Evolutionary conservation across 2,888 invertebrate species (phyloP).

Genomic region (Cordilura impudica): DNA sequence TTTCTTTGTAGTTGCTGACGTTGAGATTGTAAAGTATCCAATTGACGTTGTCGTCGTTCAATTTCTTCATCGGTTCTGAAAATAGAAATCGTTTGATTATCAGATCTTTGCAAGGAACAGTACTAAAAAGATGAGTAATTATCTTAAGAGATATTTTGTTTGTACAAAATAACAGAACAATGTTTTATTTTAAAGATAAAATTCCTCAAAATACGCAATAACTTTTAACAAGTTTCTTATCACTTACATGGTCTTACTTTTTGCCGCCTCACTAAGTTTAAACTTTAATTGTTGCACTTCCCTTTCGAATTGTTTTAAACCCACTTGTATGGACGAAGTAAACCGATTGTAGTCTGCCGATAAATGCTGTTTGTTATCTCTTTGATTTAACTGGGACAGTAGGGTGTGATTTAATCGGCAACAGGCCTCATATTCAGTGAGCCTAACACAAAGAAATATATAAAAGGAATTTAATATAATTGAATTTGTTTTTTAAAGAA

Average conservation of each 20-base stretch:
- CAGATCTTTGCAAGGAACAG: too few species aligned
- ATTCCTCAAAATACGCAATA: too few species aligned
- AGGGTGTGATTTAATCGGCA: slow-evolving; percentile 82
- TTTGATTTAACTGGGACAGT: slow-evolving; percentile 81
- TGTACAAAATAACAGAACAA: too few species aligned
- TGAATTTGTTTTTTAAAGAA: background rate
- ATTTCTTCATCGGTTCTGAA: slow-evolving; percentile 82
- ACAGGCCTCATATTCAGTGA: slow-evolving; percentile 83
- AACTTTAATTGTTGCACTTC: slow-evolving; percentile 81
- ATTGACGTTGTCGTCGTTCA: slow-evolving; percentile 81
- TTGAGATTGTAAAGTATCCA: slow-evolving; percentile 82
- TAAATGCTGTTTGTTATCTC: slow-evolving; percentile 79
- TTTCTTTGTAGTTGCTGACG: slow-evolving; percentile 80
- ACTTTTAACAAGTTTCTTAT: background rate
- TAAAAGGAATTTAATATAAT: background rate
- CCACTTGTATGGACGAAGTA: slow-evolving; percentile 81
- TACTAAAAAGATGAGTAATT: too few species aligned
- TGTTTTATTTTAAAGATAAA: too few species aligned
- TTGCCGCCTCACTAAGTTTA: slow-evolving; percentile 79
- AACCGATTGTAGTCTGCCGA: slow-evolving; percentile 81
- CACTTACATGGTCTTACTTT: slow-evolving; percentile 56
- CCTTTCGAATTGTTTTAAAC: slow-evolving; percentile 81
- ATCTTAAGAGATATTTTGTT: too few species aligned
- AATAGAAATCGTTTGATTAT: too few species aligned
- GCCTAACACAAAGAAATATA: slow-evolving; percentile 77